phyloP scores from a whole-genome alignment of 2,113 vertebrate species.

The Platycercus adscitus region DNA sequence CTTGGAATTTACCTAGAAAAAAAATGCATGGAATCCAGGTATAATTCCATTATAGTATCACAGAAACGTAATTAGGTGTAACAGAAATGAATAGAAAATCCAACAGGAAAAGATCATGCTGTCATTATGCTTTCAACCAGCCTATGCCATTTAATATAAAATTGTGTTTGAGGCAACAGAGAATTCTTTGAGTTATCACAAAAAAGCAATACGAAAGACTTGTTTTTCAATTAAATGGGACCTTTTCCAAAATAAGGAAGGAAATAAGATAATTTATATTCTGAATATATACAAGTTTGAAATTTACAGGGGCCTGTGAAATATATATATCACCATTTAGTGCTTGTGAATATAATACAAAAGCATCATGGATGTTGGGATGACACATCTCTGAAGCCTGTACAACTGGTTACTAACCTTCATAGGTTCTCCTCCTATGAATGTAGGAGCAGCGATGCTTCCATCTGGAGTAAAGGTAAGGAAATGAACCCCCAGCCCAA shows the following conservation, averaged over 20 bases:
- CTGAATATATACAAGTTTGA: background rate
- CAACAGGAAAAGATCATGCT: background rate
- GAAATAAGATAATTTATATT: background rate
- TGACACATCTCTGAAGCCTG: background rate
- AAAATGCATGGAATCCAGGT: background rate
- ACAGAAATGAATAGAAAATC: background rate
- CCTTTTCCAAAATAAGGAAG: background rate
- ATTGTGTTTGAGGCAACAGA: fast-evolving
- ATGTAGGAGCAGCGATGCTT: background rate
- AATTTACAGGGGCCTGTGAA: background rate
- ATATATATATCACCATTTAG: background rate
- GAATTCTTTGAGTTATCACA: background rate
- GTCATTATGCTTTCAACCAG: background rate
- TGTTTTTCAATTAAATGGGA: background rate
- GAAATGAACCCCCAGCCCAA: background rate
- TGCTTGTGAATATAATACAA: background rate
- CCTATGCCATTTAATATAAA: background rate
- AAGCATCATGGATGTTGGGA: background rate
- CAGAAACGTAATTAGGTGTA: background rate
- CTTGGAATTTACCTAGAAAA: background rate
- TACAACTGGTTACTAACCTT: background rate
- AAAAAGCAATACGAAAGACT: background rate
- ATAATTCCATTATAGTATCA: background rate
- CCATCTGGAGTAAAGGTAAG: background rate
- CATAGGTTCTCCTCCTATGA: background rate